Evolutionary conservation across 2,113 vertebrate genomes (phyloP), one percentile per base, ranked within the genome.

Genomic region (Corythoichthys haematopterus): DNA sequence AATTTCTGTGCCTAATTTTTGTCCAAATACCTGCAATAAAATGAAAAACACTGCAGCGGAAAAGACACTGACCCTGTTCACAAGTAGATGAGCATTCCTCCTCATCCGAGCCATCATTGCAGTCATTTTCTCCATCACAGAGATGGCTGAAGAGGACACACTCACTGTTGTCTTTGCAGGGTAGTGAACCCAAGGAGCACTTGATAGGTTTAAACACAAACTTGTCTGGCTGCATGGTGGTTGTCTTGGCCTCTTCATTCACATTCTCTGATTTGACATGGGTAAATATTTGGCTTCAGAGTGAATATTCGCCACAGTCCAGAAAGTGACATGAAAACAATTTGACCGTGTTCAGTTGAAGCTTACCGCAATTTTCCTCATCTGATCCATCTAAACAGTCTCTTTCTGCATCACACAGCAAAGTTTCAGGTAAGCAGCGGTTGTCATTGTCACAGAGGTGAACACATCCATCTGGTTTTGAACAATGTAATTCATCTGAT

Each of bases 51-150:
- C 2, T 38, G 6, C 11, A 10, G 0, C 3, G 40, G 9, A 15
- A 13, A 4, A 28, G 2, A 16, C 4, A 45, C 14, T 3, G 47
- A 90, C 88, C 85, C 1, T 2, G 58, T 71, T 55, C 70, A 84
- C 88, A 90, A 50, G 40, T 28, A 1, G 47, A 73, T 37, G 2
- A 51, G 33, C 88, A 80, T 0, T 89, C 93, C 0, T 84, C 6
- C 77, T 97, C 95, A 35, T 97, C 95, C 0, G 94, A 97, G 33
- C 91, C 92, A 0, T 98, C 94, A 0, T 67, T 69, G 66, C 95
- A 98, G 67, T 97, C 93, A 0, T 33, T 64, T 4, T 91, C 85
- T 0, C 95, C 94, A 6, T 97, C 93, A 2, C 96, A 96, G 47
- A 53, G 87, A 48, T 91, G 80, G 0, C 20, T 80, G 1, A 88